A percentile compares a stretch with the other conserved stretches of the same genome.
Evolutionary conservation across 2,113 vertebrate genomes (phyloP).

Genomic region (Danio rerio): GRCz12tu NC_133188.1:29668501-29669000

Average conservation of each 20-base stretch:
- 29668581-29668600: conserved; percentile 52
- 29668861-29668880: conserved; percentile 43
- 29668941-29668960: conserved; percentile 62
- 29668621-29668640: neutral
- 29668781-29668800: neutral
- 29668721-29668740: neutral
- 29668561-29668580: conserved; percentile 49
- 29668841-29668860: conserved; percentile 52
- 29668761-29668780: neutral
- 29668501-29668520: neutral
- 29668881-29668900: conserved; percentile 47
- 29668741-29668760: neutral
- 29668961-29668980: conserved; percentile 56
- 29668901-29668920: conserved; percentile 58
- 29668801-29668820: conserved; percentile 36
- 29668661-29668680: neutral
- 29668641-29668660: neutral
- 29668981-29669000: conserved; percentile 58
- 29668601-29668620: conserved; percentile 28
- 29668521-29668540: conserved; percentile 25
- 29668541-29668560: conserved; percentile 37
- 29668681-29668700: neutral
- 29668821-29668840: conserved; percentile 11
- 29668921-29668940: conserved; percentile 52
- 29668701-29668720: conserved; percentile 2